phyloP scores from a whole-genome alignment of 2,113 vertebrate species.

The Laticauda colubrina region DNA sequence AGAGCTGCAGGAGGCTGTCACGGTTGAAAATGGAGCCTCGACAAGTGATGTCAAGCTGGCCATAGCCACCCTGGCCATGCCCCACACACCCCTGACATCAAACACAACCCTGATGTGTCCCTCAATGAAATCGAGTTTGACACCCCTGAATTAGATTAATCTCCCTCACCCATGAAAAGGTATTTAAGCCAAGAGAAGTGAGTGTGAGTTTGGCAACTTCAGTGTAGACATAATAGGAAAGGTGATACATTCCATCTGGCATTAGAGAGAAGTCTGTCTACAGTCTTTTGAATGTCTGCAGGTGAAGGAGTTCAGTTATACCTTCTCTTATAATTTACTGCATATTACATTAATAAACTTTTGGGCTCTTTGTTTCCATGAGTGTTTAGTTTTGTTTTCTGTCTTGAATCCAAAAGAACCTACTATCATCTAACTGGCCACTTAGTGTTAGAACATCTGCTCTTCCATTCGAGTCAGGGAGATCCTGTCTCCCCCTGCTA shows the following conservation, averaged over 20 bases:
- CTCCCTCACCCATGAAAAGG: neutral
- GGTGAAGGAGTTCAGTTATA: neutral
- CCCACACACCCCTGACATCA: too few relatives aligned
- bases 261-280: neutral
- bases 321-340: neutral
- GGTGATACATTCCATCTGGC: neutral
- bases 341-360: neutral
- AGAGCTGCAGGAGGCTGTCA: too few relatives aligned
- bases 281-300: neutral
- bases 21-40: too few relatives aligned
- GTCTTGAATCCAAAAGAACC: neutral
- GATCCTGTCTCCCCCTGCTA: neutral
- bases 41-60: too few relatives aligned
- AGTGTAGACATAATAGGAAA: neutral
- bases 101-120: too few relatives aligned
- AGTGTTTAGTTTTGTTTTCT: neutral
- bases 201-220: neutral
- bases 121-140: too few relatives aligned
- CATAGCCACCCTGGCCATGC: neutral
- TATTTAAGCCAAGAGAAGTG: neutral
- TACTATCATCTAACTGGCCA: neutral
- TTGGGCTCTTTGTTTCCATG: neutral
- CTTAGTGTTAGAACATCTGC: neutral
- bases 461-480: neutral
- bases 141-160: too few relatives aligned